phyloP scores from a whole-genome alignment of 1,140 invertebrate species.

The Sipha flava region DNA sequence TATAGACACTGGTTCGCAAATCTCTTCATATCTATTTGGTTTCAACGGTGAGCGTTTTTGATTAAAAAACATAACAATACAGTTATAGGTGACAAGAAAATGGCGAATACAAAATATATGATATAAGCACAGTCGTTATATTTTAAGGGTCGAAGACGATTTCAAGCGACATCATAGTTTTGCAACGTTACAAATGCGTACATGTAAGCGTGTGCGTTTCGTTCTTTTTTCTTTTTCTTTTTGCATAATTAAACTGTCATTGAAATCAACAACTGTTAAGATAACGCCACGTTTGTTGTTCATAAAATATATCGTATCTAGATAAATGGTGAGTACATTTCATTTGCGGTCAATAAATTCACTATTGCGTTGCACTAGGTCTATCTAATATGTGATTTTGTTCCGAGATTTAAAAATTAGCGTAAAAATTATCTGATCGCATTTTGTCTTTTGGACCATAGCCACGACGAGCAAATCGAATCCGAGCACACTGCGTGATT shows the following conservation, averaged over 20 bases:
- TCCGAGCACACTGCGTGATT: not conserved
- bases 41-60: not conserved
- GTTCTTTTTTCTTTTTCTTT: too few relatives aligned
- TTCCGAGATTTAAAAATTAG: not conserved
- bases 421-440: not conserved
- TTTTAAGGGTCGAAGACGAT: too few relatives aligned
- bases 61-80: constrained; percentile 17
- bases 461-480: not conserved
- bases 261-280: too few relatives aligned
- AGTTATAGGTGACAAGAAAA: not conserved
- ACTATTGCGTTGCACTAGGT: not conserved
- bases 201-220: too few relatives aligned
- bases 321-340: not conserved
- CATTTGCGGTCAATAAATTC: not conserved
- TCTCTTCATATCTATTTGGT: not conserved
- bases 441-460: not conserved
- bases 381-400: not conserved
- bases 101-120: not conserved
- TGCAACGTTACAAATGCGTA: too few relatives aligned
- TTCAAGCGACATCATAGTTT: too few relatives aligned
- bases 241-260: too few relatives aligned
- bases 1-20: not conserved
- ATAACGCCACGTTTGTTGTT: too few relatives aligned
- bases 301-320: too few relatives aligned
- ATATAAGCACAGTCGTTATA: too few relatives aligned